Evolutionary conservation across 2,888 invertebrate species (phyloP).

Genomic region (Drosophila suboccidentalis): DNA sequence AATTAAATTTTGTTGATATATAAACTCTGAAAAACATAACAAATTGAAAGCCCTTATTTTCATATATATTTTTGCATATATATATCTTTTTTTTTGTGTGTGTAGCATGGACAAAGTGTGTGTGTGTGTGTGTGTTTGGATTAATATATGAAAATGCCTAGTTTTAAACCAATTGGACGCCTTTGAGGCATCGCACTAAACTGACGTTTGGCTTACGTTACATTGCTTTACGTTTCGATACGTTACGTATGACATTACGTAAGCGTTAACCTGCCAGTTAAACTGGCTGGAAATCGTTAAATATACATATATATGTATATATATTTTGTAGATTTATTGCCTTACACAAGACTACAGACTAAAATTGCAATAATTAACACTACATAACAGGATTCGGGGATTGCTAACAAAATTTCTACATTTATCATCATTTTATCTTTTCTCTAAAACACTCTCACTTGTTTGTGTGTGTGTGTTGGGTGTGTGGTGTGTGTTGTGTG

Average conservation of each 20-base stretch:
- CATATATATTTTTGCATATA: conserved; percentile 22
- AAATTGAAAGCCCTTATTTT: conserved; percentile 79
- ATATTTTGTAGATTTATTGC: conserved; percentile 59
- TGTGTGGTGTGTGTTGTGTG: conserved; percentile 34
- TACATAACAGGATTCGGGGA: conserved; percentile 73
- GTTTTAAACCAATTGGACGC: conserved; percentile 51
- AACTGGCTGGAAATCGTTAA: conserved; percentile 61
- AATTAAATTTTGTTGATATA: conserved; percentile 39
- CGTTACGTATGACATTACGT: conserved; percentile 32
- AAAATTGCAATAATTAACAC: conserved; percentile 73
- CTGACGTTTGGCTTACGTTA: conserved; percentile 21
- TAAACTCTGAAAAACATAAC: conserved; percentile 85
- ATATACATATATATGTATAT: too few species aligned
- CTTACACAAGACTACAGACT: conserved; percentile 61
- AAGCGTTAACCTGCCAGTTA: conserved; percentile 57
- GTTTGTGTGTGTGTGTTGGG: neutral
- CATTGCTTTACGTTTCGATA: neutral
- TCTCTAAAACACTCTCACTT: conserved; percentile 6
- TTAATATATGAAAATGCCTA: conserved; percentile 51
- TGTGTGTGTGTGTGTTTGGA: conserved; percentile 21
- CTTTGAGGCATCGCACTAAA: conserved; percentile 32
- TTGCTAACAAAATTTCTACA: conserved; percentile 17
- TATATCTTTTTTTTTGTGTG: conserved; percentile 26
- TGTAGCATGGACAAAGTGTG: neutral
- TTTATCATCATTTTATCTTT: neutral